Base-by-base conservation (phyloP, 2,113 vertebrate species). In the Microcebus lehilahytsara region DNA sequence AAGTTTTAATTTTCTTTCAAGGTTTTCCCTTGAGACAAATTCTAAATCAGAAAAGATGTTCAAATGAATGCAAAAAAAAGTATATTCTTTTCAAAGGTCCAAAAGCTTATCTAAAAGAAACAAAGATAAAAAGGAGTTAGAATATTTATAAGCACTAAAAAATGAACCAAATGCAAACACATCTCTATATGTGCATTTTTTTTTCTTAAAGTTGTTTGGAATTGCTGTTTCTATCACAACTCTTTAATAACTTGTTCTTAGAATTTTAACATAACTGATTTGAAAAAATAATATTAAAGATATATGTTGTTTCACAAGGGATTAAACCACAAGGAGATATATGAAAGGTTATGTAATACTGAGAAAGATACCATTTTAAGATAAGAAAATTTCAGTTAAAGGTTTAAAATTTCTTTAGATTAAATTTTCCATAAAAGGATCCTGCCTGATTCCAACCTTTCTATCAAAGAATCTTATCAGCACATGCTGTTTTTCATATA, bases 1-100 rank as follows among this genome's bases (percentile, higher is more conserved):
- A 98, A 98, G 92, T 98, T 99, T 98, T 98, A 98, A 99, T 99
- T 98, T 99, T 98, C 98, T 98, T 98, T 98, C 99, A 99, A 99
- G 99, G 98, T 98, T 99, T 98, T 98, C 97, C 74, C 97, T 98
- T 97, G 97, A 96, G 75, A 97, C 93, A 98, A 98, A 81, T 98
- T 98, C 95, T 98, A 98, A 98, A 97, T 97, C 92, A 88, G 32
- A 98, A 93, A 97, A 92, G 91, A 96, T 95, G 71, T 98, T 98
- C 66, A 97, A 97, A 97, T 91, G 89, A 98, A 97, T 86, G 96
- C 8, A 77, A 89, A 97, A 96, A 96, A 97, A 98, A 97, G 22
- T 96, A 93, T 98, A 96, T 96, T 98, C 53, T 97, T 83, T 96
- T 56, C 0, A 93, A 98, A 97, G 96, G 93, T 92, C 93, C 89